These are phyloP conservation scores for Hippocampus comes DNA, from an alignment of 2,113 vertebrate genomes.

Conservation along the genomic window DNA sequence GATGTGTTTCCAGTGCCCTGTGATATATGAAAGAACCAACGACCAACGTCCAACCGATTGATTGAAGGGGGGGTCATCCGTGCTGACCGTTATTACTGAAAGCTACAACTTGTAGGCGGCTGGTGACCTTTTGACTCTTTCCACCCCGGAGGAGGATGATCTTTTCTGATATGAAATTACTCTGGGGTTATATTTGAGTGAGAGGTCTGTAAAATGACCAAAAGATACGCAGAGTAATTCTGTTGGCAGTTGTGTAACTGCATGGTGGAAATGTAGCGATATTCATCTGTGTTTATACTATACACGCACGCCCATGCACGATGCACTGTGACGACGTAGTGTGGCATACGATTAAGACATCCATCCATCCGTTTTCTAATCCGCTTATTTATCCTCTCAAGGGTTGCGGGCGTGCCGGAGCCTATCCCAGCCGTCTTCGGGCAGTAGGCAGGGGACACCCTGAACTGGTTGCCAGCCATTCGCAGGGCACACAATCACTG, in stretches of 20 bases:
- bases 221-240: not conserved
- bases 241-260: not conserved
- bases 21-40: constrained; percentile 35
- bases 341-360: too few species aligned
- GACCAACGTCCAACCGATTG: constrained; percentile 26
- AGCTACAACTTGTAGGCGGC: constrained; percentile 11
- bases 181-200: not conserved
- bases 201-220: not conserved
- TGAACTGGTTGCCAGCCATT: too few species aligned
- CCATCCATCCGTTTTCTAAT: too few species aligned
- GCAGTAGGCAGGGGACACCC: too few species aligned
- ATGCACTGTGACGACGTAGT: too few species aligned
- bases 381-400: too few species aligned
- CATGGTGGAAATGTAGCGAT: not conserved
- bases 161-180: constrained; percentile 28
- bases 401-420: too few species aligned
- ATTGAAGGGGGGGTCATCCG: constrained; percentile 39
- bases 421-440: too few species aligned
- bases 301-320: too few species aligned
- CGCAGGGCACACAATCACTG: too few species aligned
- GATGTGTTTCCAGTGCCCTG: constrained; percentile 22
- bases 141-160: not conserved
- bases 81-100: constrained; percentile 35
- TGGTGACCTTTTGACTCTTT: constrained; percentile 38
- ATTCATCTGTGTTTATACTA: too few species aligned